Conservation (phyloP, 2,113 vertebrate genomes). For the Neogobius melanostomus region DNA sequence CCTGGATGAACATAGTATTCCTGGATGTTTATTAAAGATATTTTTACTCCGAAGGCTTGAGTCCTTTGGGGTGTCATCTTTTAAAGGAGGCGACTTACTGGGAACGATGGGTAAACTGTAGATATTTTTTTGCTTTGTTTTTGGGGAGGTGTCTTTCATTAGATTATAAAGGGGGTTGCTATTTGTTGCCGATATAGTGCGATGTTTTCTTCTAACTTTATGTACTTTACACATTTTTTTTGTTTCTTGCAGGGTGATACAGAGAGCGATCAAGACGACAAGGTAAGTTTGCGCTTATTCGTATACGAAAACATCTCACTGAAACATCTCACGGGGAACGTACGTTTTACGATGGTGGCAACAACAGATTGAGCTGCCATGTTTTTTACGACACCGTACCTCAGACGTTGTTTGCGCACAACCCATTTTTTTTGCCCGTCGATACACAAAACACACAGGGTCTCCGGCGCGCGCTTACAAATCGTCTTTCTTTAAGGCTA, state of each 20-base stretch:
- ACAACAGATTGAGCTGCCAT: not conserved
- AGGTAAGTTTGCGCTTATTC: slow-evolving; percentile 81
- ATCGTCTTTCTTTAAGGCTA: slow-evolving; percentile 61
- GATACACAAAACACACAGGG: not conserved
- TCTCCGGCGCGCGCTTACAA: slow-evolving; percentile 38
- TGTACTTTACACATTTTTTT: slow-evolving; percentile 26
- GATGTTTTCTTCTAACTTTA: not conserved
- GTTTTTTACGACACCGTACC: not conserved
- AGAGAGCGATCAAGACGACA: slow-evolving; percentile 94
- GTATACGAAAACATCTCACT: too few relatives aligned
- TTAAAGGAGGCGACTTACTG: too few relatives aligned
- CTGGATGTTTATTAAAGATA: too few relatives aligned
- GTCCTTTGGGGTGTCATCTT: too few relatives aligned
- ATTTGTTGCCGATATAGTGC: too few relatives aligned
- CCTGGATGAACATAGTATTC: too few relatives aligned
- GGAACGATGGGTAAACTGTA: too few relatives aligned
- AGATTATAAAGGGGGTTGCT: too few relatives aligned
- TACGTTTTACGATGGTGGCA: not conserved
- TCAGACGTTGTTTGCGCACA: not conserved
- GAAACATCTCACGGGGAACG: too few relatives aligned
- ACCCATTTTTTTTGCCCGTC: not conserved
- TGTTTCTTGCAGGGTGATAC: slow-evolving; percentile 86
- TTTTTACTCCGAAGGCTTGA: too few relatives aligned
- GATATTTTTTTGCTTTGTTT: too few relatives aligned
- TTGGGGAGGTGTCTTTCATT: too few relatives aligned